These are phyloP conservation scores for Sardina pilchardus DNA, from an alignment of 2,113 vertebrate genomes.

Conservation along the genomic window DNA sequence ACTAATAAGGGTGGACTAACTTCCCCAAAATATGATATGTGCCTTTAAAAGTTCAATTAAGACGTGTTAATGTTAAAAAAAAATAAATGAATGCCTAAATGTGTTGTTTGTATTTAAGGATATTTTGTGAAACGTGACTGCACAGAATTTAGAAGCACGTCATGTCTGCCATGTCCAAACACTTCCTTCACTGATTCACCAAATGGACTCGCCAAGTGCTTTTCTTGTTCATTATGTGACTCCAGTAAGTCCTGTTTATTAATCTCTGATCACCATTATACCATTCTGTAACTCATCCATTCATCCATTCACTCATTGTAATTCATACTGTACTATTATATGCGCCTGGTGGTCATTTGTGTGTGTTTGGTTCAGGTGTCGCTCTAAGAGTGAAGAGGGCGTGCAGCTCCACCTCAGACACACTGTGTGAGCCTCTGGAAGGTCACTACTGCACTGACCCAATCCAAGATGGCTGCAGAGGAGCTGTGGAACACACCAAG, in stretches of 20 bases:
- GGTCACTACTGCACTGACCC: conserved; percentile 36
- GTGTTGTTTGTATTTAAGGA: neutral
- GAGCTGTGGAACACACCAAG: conserved; percentile 32
- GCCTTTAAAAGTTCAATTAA: too few relatives aligned
- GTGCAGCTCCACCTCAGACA: conserved; percentile 40
- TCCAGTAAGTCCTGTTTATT: conserved; percentile 26
- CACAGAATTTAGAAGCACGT: conserved; percentile 28
- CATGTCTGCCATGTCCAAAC: conserved; percentile 39
- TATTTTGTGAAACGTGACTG: conserved; percentile 39
- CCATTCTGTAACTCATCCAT: too few relatives aligned
- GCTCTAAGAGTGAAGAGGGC: conserved; percentile 33
- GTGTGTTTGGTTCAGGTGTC: conserved; percentile 4
- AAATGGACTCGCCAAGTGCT: conserved; percentile 30
- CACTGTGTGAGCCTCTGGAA: conserved; percentile 42
- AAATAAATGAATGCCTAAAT: too few relatives aligned
- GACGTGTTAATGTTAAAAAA: too few relatives aligned
- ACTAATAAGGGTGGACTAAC: too few relatives aligned
- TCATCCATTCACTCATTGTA: too few relatives aligned
- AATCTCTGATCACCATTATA: too few relatives aligned
- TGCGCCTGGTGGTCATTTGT: too few relatives aligned
- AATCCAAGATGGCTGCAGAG: conserved; percentile 28
- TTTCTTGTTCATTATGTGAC: conserved; percentile 37
- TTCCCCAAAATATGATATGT: too few relatives aligned
- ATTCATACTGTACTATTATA: neutral
- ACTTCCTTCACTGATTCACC: conserved; percentile 32